Evolutionary conservation across 2,888 invertebrate genomes (phyloP), one percentile per base, ranked within the genome.

Genomic region (Hydriomena furcata): DNA sequence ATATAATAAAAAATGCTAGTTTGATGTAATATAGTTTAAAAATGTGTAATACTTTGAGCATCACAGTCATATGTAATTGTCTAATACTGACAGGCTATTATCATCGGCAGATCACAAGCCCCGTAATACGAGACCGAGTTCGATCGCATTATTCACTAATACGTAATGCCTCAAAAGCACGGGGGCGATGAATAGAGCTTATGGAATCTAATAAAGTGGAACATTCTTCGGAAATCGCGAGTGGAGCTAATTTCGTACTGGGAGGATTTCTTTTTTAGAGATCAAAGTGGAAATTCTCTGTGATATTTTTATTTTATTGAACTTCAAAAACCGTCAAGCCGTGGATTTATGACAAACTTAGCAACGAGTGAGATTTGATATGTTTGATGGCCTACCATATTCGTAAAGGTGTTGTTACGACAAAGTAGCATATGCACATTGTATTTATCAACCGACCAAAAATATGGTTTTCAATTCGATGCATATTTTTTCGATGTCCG

Each of bases 181-280:
- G 74, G 78, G 84, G 84, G 82, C 73, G 81, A 74, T 86, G 87
- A 87, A 88, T 86, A 79, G 83, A 65, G 86, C 82, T 86, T 84
- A 83, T 67, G 84, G 85, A 89, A 88, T 88, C 87, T 86, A 88
- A 89, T 89, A 88, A 86, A 85, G 80, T 81, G 79, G 84, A 66
- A 77, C 77, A 84, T 86, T 84, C 84, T 82, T 79, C 64, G 70
- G 55, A 67, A 67, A 73, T 73, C 71, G 73, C 69, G 68, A 60
- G 57, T 68, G 69, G 59, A 69, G 65, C 79, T 87, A 82, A 87
- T 86, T 85, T 83, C 65, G 59, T 52, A 31, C 17, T 5, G 45
- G 46, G 21, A 13, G 11, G 31, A 46, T 46, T 42, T 50, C 7
- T 21, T 41, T 35, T 48, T 17, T 11, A 31, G n/a, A 36, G 20